These are phyloP conservation scores for Diprion similis DNA, from an alignment of 1,140 invertebrate species.

Conservation along the genomic window DNA sequence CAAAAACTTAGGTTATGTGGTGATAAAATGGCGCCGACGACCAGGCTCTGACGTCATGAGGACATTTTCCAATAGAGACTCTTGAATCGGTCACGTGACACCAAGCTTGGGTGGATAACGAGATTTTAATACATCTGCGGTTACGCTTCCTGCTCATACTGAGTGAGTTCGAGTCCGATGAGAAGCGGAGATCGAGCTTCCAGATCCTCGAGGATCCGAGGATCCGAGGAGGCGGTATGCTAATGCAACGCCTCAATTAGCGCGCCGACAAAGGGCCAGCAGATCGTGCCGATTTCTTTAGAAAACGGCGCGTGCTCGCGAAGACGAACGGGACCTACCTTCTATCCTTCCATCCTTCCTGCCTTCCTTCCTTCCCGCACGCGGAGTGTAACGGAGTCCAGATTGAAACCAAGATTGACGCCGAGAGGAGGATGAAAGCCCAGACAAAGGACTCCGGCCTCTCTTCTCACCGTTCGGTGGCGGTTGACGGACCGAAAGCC, in stretches of 20 bases:
- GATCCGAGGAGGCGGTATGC: not conserved
- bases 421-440: not conserved
- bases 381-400: not conserved
- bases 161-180: too few species aligned
- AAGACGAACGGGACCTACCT: not conserved
- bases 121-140: constrained; percentile 5
- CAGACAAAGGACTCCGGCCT: not conserved
- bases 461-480: not conserved
- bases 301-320: not conserved
- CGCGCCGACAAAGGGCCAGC: not conserved
- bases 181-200: not conserved
- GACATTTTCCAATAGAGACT: too few species aligned
- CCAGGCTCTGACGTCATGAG: too few species aligned
- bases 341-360: too few species aligned
- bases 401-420: not conserved
- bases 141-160: not conserved
- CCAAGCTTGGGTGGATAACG: constrained; percentile 8
- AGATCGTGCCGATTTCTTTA: not conserved
- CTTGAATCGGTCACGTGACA: too few species aligned
- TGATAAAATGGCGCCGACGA: too few species aligned
- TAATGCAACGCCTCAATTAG: constrained; percentile 5
- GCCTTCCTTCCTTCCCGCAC: not conserved
- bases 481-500: not conserved
- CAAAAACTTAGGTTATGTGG: too few species aligned
- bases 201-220: not conserved